These are phyloP conservation scores for Rhorus exstirpatorius DNA, from an alignment of 2,888 invertebrate species.

Conservation along the genomic window DNA sequence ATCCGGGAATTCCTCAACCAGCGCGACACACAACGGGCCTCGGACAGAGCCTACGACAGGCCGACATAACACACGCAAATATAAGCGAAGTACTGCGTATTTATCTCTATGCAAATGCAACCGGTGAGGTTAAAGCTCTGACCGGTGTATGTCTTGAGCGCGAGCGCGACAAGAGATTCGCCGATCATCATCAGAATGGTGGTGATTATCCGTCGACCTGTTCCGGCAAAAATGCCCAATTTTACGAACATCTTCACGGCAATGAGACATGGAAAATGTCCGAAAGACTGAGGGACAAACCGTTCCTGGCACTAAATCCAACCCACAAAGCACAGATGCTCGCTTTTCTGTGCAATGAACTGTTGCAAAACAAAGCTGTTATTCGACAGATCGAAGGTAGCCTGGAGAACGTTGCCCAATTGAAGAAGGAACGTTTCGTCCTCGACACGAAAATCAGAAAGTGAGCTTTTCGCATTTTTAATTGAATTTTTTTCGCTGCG, in stretches of 20 bases:
- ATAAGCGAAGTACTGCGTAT: slow-evolving; percentile 96
- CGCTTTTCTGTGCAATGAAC: slow-evolving; percentile 97
- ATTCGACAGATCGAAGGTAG: slow-evolving; percentile 95
- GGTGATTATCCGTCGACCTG: slow-evolving; percentile 90
- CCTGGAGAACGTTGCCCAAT: slow-evolving; percentile 94
- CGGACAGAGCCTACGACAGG: slow-evolving; percentile 95
- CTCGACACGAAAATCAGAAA: slow-evolving; percentile 97
- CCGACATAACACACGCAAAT: slow-evolving; percentile 96
- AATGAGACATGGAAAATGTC: slow-evolving; percentile 94
- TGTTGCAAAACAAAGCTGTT: slow-evolving; percentile 96
- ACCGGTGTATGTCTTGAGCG: slow-evolving; percentile 94
- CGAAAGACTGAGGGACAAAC: slow-evolving; percentile 92
- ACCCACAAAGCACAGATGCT: slow-evolving; percentile 95
- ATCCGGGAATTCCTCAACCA: slow-evolving; percentile 96
- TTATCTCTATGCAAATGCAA: slow-evolving; percentile 96
- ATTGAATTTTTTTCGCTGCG: neutral
- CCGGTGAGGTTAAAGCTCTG: slow-evolving; percentile 93
- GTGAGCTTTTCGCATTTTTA: slow-evolving; percentile 87
- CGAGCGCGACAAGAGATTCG: slow-evolving; percentile 92
- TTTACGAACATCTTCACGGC: slow-evolving; percentile 92
- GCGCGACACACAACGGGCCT: slow-evolving; percentile 95
- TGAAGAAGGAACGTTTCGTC: slow-evolving; percentile 96
- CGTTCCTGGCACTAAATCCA: slow-evolving; percentile 94
- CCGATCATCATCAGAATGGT: slow-evolving; percentile 93
- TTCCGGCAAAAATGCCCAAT: slow-evolving; percentile 92